These are phyloP conservation scores for Eulacestoma nigropectus DNA, from an alignment of 2,113 vertebrate species.

Conservation along the genomic window DNA sequence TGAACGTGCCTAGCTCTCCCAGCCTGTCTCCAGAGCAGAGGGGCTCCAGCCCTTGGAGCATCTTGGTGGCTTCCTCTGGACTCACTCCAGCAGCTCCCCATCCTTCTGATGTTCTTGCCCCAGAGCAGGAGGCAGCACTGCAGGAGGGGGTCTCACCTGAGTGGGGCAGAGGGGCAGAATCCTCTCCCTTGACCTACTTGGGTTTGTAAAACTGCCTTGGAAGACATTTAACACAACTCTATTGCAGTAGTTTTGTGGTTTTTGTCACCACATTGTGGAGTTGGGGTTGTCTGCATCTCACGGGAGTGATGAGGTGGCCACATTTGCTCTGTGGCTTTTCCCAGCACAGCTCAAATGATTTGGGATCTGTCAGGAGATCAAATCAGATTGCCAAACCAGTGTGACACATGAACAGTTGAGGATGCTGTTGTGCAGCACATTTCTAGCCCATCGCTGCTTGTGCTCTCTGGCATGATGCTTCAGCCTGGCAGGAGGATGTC, in stretches of 20 bases:
- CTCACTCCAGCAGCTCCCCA: neutral
- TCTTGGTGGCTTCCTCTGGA: neutral
- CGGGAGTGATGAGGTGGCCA: neutral
- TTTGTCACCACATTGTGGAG: rapidly evolving
- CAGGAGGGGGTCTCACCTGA: neutral
- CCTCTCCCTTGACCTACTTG: neutral
- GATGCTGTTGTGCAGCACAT: neutral
- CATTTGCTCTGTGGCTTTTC: neutral
- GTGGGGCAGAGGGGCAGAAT: neutral
- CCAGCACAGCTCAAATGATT: neutral
- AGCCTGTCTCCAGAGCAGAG: neutral
- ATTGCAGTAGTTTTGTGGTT: rapidly evolving
- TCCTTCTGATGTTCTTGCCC: neutral
- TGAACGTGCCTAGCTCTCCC: neutral
- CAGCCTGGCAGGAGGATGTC: neutral
- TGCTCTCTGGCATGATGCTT: neutral
- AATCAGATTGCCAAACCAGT: neutral
- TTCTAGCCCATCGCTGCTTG: neutral
- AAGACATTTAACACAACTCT: rapidly evolving
- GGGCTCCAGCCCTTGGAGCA: neutral
- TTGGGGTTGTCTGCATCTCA: neutral
- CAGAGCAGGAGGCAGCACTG: neutral
- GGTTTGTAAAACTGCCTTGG: neutral
- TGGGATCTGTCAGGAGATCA: neutral
- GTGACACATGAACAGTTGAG: rapidly evolving